A percentile compares a stretch with the other conserved stretches of the same genome.
Conservation (phyloP, 2,797 vertebrate genomes). For the Myoxocephalus aenaeus region DNA sequence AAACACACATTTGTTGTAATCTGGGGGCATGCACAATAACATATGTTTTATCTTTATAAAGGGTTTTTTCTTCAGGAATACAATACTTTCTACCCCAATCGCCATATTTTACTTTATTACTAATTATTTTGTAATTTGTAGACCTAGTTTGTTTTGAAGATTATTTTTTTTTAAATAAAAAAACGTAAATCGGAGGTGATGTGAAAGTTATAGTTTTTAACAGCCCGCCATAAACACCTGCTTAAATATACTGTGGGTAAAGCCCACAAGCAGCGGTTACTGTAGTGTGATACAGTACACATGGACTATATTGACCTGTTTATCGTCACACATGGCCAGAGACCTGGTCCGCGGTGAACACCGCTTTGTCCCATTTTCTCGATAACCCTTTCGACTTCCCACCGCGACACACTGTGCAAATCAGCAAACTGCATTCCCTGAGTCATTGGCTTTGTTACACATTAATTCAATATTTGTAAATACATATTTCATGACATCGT, state of each 20-base stretch:
- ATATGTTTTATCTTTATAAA: neutral
- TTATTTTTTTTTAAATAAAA: neutral
- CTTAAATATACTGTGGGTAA: neutral
- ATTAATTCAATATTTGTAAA: conserved; percentile 59
- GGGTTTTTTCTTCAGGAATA: too few relatives aligned
- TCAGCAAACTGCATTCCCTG: conserved; percentile 11
- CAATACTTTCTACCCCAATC: neutral
- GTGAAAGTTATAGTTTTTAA: neutral
- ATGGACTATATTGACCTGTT: neutral
- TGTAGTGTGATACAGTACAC: conserved; percentile 15
- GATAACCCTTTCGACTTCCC: conserved; percentile 9
- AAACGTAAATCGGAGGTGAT: too few relatives aligned
- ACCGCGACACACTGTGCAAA: conserved; percentile 12
- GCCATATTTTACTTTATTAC: neutral
- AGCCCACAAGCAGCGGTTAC: conserved; percentile 8
- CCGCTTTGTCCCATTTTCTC: conserved; percentile 3
- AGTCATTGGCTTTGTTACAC: conserved; percentile 32
- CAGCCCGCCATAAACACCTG: neutral
- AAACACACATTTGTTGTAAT: too few relatives aligned
- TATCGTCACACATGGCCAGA: neutral
- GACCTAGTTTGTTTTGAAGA: neutral
- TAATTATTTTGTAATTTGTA: neutral
- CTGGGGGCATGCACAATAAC: too few relatives aligned
- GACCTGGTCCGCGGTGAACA: conserved; percentile 20
- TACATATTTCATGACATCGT: conserved; percentile 54